These are phyloP conservation scores for Oreochromis mossambicus DNA, from an alignment of 2,797 vertebrate genomes.

Conservation along the genomic window DNA sequence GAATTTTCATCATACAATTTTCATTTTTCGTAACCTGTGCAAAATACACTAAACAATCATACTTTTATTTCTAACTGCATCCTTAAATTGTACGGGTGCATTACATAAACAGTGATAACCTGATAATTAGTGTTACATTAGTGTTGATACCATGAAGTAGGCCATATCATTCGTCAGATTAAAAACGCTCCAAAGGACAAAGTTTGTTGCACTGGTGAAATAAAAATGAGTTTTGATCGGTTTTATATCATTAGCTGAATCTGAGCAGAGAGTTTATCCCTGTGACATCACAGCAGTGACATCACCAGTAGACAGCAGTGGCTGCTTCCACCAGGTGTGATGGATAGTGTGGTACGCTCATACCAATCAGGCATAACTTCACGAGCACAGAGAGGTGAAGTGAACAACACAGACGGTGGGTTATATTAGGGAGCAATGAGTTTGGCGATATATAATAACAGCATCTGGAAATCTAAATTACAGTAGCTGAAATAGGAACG, in stretches of 20 bases:
- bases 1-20: too few species aligned
- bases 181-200: not conserved
- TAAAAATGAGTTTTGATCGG: fast-evolving
- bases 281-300: not conserved
- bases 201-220: not conserved
- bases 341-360: not conserved
- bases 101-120: not conserved
- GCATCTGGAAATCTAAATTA: not conserved
- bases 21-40: too few species aligned
- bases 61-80: not conserved
- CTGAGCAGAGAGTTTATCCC: not conserved
- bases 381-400: not conserved
- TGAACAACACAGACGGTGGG: not conserved
- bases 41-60: too few species aligned
- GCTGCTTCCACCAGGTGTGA: not conserved
- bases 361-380: not conserved
- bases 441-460: not conserved
- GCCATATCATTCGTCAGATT: not conserved
- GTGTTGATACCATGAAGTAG: not conserved
- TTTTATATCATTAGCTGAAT: not conserved
- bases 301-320: not conserved
- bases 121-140: not conserved
- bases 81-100: not conserved
- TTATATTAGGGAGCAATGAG: not conserved
- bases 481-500: not conserved